Base-by-base conservation (phyloP, 1,140 invertebrate genomes). In the Mya arenaria region DNA sequence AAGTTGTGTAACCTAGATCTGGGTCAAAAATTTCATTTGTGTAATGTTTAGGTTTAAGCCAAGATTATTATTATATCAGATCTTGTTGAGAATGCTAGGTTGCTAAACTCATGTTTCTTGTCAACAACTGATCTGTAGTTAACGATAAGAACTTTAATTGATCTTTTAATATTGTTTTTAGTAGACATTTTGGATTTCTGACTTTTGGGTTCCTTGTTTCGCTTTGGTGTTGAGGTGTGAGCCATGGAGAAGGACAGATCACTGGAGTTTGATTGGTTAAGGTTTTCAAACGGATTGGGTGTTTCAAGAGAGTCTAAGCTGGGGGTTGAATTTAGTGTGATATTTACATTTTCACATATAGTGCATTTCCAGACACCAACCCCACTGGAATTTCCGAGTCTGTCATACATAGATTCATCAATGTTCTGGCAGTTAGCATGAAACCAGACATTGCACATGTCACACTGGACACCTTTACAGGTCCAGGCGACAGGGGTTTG, bases 401-500 rank as follows among this genome's bases (percentile, higher is more conserved):
- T 30, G 28, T 72, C 69, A 36, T 72, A 72, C 28, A 72, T 15
- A 15, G 69, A 56, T 15, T 69, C 25, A 69, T 25, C 52, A 48
- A 69, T 69, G n/a, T 69, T 44, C 25, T 69, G 37, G 41, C 66
- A 72, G 23, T 56, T 34, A n/a, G 52, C 69, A 56, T 72, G 52
- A 25, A 34, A 56, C 69, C 32, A 72, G 28, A 34, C 52, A 6
- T n/a, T 32, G 32, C 69, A 72, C 44, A n/a, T 72, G 44, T 34
- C 48, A 34, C 69, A 72, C 48, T 56, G 44, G 30, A 72, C 30
- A 1, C 48, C 69, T 36, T 72, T 56, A 23, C 44, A 55, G 5
- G 8, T 34, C 44, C 44, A 72, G 23, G 13, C 58, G 69, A 72
- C 48, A 1, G 69, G 69, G 25, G 55, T 41, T 55, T 72, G 28